These are phyloP conservation scores for Synodontis membranacea DNA, from an alignment of 2,113 vertebrate species.

Conservation along the genomic window DNA sequence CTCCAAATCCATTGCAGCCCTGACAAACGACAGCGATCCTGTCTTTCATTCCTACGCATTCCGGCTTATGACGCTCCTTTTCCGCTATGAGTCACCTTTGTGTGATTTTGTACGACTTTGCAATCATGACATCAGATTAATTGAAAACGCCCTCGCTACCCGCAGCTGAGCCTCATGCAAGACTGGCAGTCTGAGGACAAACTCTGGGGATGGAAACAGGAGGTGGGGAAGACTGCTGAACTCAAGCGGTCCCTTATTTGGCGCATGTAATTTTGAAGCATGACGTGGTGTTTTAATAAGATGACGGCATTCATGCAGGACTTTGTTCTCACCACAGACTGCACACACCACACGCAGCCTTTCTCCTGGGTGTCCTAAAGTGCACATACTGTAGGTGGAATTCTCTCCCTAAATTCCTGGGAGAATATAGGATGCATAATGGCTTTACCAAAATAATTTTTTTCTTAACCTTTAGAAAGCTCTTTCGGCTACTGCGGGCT, in stretches of 20 bases:
- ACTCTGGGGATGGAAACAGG: not conserved
- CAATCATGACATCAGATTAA: not conserved
- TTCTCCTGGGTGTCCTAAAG: not conserved
- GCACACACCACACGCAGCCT: constrained; percentile 1
- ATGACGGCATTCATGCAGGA: constrained; percentile 33
- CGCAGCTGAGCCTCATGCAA: not conserved
- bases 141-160: not conserved
- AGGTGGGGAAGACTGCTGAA: not conserved
- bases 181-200: constrained; percentile 2
- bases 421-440: constrained; percentile 28
- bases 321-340: not conserved
- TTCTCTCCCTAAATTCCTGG: not conserved
- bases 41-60: not conserved
- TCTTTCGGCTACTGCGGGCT: not conserved
- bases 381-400: not conserved
- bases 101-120: not conserved
- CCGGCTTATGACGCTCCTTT: not conserved
- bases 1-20: not conserved
- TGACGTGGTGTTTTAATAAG: constrained; percentile 33
- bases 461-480: not conserved
- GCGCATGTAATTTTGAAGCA: not conserved
- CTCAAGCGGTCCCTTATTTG: constrained; percentile 35
- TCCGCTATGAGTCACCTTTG: not conserved
- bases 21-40: not conserved
- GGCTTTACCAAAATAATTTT: constrained; percentile 15